Conservation (phyloP, 2,797 vertebrate genomes). For the Heliangelus exortis region DNA sequence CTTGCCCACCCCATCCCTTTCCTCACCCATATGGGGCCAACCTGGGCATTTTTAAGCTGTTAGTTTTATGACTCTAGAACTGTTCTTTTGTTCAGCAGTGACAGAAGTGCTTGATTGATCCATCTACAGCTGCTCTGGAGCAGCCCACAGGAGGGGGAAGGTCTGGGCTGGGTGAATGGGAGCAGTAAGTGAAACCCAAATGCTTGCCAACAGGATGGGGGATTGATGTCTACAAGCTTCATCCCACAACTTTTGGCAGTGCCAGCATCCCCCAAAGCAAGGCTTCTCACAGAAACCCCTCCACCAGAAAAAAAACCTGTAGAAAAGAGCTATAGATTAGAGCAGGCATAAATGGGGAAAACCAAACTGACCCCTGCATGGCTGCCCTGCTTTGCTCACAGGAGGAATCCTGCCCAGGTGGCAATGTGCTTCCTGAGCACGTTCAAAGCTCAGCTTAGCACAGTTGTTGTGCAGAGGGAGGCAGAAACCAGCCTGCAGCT, state of each 20-base stretch:
- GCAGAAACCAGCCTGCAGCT: not conserved
- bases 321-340: not conserved
- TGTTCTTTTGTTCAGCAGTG: not conserved
- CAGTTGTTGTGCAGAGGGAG: not conserved
- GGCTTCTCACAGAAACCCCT: not conserved
- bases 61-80: not conserved
- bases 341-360: not conserved
- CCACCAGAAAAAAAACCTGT: not conserved
- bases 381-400: fast-evolving
- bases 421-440: not conserved
- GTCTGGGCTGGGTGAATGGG: not conserved
- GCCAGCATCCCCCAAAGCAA: not conserved
- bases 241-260: not conserved
- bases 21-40: not conserved
- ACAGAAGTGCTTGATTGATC: not conserved
- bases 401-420: not conserved
- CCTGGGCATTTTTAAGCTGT: not conserved
- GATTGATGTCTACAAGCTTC: not conserved
- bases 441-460: not conserved
- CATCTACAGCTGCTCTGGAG: not conserved
- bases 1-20: not conserved
- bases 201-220: not conserved
- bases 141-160: not conserved
- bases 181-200: not conserved
- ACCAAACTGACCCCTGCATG: fast-evolving